A percentile compares a stretch with the other conserved stretches of the same genome.
These are phyloP conservation scores for Pteronotus mesoamericanus DNA, from an alignment of 2,797 vertebrate genomes.

Conservation along the genomic window DNA sequence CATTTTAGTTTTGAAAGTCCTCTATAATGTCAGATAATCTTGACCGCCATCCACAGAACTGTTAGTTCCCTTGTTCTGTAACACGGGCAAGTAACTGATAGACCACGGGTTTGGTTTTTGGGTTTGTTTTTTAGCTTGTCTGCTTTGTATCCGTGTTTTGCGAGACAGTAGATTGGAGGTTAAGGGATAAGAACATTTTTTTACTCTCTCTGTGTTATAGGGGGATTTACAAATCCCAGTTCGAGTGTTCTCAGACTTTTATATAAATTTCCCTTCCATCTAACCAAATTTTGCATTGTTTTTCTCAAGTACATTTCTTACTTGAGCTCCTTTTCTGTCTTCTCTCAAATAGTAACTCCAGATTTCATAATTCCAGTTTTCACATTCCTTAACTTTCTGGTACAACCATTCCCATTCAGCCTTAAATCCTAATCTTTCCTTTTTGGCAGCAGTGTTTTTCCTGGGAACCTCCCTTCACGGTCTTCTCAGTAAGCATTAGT, in stretches of 20 bases:
- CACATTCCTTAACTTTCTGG: constrained; percentile 54
- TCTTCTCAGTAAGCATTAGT: constrained; percentile 39
- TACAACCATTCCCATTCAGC: constrained; percentile 22
- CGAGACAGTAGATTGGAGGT: constrained; percentile 2
- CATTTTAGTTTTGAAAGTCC: not conserved
- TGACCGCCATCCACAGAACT: not conserved
- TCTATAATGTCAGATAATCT: not conserved
- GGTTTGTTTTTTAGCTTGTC: not conserved
- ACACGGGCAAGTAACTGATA: not conserved
- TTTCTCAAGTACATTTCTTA: constrained; percentile 36
- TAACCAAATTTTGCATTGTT: constrained; percentile 29
- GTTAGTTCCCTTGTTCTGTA: not conserved
- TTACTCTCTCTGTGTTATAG: not conserved
- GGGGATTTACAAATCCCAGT: not conserved
- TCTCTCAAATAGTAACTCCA: constrained; percentile 15
- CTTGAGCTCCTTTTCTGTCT: constrained; percentile 25
- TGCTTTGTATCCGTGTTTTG: not conserved
- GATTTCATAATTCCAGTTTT: constrained; percentile 41
- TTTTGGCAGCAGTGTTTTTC: constrained; percentile 44
- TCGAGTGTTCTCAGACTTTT: constrained; percentile 56
- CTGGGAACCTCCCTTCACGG: constrained; percentile 38
- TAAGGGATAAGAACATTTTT: constrained; percentile 17
- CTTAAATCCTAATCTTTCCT: constrained; percentile 36
- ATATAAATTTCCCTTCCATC: constrained; percentile 11
- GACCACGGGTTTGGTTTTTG: not conserved